These are phyloP conservation scores for Selenia dentaria DNA, from an alignment of 2,888 invertebrate genomes.

Conservation along the genomic window DNA sequence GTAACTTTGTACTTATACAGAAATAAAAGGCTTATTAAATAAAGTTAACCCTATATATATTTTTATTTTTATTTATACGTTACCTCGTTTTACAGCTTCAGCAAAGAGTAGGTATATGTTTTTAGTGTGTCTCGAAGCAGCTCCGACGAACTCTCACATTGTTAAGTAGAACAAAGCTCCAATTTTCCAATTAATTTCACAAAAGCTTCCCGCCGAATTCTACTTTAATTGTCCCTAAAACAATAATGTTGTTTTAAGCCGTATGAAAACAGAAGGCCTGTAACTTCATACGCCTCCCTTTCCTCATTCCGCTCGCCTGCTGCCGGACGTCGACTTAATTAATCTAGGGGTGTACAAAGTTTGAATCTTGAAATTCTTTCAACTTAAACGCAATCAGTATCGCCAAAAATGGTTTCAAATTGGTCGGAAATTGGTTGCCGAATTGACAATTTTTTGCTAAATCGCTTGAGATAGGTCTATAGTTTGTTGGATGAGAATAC, in stretches of 20 bases:
- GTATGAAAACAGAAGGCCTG: slow-evolving; percentile 21
- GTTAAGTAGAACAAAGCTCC: slow-evolving; percentile 3
- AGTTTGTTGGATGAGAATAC: too few relatives aligned
- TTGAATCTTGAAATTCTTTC: slow-evolving; percentile 33
- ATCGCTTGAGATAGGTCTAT: neutral
- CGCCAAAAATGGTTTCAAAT: slow-evolving; percentile 19
- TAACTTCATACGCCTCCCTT: slow-evolving; percentile 6
- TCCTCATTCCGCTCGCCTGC: neutral
- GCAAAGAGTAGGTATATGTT: too few relatives aligned
- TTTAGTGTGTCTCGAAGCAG: too few relatives aligned
- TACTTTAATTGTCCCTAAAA: slow-evolving; percentile 23
- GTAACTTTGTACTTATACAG: too few relatives aligned
- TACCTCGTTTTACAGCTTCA: too few relatives aligned
- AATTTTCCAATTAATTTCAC: slow-evolving; percentile 15
- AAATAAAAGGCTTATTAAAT: too few relatives aligned
- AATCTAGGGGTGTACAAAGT: slow-evolving; percentile 35
- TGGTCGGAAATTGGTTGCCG: slow-evolving; percentile 29
- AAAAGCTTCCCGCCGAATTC: slow-evolving; percentile 9
- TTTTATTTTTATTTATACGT: too few relatives aligned
- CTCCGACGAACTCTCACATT: neutral
- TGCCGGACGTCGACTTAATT: slow-evolving; percentile 31
- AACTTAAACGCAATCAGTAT: slow-evolving; percentile 25
- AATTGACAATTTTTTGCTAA: slow-evolving; percentile 15
- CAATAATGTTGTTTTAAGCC: slow-evolving; percentile 30
- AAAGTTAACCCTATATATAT: too few relatives aligned